Evolutionary conservation across 2,113 vertebrate genomes (phyloP), one percentile per base, ranked within the genome.

Genomic region (Cottus gobio): DNA sequence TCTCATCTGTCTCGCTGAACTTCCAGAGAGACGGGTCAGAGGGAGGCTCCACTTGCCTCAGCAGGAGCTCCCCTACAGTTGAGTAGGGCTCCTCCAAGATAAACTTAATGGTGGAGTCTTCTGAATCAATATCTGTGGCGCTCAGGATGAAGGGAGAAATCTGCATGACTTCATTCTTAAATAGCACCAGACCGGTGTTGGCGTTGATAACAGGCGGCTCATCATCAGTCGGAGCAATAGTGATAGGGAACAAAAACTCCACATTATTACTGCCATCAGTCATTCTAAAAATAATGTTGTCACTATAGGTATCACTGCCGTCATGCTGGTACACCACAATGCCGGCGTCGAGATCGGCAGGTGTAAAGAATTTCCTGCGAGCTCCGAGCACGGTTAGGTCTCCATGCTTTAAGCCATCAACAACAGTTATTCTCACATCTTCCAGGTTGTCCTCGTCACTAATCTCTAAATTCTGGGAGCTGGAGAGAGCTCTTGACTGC

Each of bases 71-170:
- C 2, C 95, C 95, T 26, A 94, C 75, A 2, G 1, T 44, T 2
- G 94, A 94, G 71, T 93, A 93, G 0, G 86, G 89, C 3, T 71
- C 68, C 58, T 92, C 91, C 15, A 96, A 50, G 30, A 95, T 81
- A 90, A 96, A 97, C 48, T 64, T 88, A 72, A 96, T 95, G 34
- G 92, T 93, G 1, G 93, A 91, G 71, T 96, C 95, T 58, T 96
- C 95, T 34, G 95, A 97, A 77, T 96, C 96, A 22, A 93, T 87
- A 71, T 96, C 95, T 9, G 93, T 94, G 13, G 96, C 95, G 10
- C 95, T 96, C 52, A 97, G 89, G 56, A 95, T 92, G 63, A 96
- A 96, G 2, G 95, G 95, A 10, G 95, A 95, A 70, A 97, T 94
- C 67, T 94, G 95, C 89, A 95, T 95, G 34, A 94, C 85, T 36